These are phyloP conservation scores for Dinoponera quadriceps DNA, from an alignment of 1,140 invertebrate species.

Conservation along the genomic window DNA sequence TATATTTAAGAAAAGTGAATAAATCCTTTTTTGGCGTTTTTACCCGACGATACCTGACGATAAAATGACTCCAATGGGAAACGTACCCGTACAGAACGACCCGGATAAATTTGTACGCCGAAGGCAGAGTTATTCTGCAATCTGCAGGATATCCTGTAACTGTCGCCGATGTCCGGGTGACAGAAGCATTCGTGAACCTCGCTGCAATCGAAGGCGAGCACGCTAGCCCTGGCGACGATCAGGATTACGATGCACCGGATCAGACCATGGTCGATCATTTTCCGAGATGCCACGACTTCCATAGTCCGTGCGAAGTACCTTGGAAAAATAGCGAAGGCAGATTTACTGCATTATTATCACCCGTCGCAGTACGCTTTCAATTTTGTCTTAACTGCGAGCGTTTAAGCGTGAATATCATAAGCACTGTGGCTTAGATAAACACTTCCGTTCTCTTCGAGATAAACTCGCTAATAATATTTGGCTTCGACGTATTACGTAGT, in stretches of 20 bases:
- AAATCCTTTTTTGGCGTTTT: too few relatives aligned
- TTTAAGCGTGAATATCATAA: constrained; percentile 24
- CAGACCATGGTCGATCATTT: constrained; percentile 32
- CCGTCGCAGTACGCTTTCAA: neutral
- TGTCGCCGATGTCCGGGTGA: neutral
- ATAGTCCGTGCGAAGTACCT: neutral
- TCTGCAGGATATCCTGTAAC: constrained; percentile 62
- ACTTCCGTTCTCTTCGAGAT: constrained; percentile 41
- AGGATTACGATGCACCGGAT: constrained; percentile 4
- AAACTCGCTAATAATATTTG: neutral
- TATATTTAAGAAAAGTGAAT: too few relatives aligned
- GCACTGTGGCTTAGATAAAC: constrained; percentile 19
- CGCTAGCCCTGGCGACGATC: neutral
- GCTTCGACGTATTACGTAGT: neutral
- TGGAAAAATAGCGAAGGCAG: constrained; percentile 18
- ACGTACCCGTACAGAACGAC: constrained; percentile 16
- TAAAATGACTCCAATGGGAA: too few relatives aligned
- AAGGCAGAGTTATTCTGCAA: constrained; percentile 47
- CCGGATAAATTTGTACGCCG: constrained; percentile 61
- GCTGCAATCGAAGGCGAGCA: constrained; percentile 30
- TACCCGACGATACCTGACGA: too few relatives aligned
- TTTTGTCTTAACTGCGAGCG: neutral
- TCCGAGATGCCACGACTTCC: neutral
- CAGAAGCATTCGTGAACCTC: constrained; percentile 30
- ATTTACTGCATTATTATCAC: constrained; percentile 14